These are phyloP conservation scores for Babylonia areolata DNA, from an alignment of 1,140 invertebrate species.

Conservation along the genomic window DNA sequence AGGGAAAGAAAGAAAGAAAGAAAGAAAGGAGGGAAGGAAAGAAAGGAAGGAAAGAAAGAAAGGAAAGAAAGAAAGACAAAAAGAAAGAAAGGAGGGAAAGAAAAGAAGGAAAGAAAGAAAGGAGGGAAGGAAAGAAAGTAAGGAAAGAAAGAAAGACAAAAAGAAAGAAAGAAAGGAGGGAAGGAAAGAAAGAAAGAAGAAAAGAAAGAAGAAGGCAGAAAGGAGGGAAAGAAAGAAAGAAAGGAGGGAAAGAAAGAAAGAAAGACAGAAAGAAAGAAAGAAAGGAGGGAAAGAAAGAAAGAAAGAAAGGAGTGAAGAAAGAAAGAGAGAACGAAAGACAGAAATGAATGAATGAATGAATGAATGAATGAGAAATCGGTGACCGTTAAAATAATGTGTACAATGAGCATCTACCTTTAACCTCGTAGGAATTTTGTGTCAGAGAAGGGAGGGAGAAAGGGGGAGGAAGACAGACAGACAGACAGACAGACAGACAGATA, in stretches of 20 bases:
- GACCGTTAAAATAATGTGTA: no score
- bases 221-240: no score
- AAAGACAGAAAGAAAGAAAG: neutral
- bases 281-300: no score
- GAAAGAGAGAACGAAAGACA: neutral
- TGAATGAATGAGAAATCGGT: no score
- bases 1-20: conserved; percentile 11
- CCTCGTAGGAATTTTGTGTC: no score
- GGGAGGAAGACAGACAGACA: no score
- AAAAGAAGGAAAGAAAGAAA: neutral
- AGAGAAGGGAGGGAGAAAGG: no score
- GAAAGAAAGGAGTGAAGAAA: neutral
- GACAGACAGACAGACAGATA: no score
- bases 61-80: neutral
- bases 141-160: conserved; percentile 37
- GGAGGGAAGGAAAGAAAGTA: conserved; percentile 9
- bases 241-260: neutral
- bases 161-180: conserved; percentile 37
- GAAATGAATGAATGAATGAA: no score
- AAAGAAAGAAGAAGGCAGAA: neutral
- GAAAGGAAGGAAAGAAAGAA: neutral
- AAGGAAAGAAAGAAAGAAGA: conserved; percentile 17
- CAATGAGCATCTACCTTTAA: no score
- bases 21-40: neutral
- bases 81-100: neutral